A percentile compares a stretch with the other conserved stretches of the same genome.
Conservation (phyloP, 2,888 invertebrate species). For the Melinaea marsaeus region DNA sequence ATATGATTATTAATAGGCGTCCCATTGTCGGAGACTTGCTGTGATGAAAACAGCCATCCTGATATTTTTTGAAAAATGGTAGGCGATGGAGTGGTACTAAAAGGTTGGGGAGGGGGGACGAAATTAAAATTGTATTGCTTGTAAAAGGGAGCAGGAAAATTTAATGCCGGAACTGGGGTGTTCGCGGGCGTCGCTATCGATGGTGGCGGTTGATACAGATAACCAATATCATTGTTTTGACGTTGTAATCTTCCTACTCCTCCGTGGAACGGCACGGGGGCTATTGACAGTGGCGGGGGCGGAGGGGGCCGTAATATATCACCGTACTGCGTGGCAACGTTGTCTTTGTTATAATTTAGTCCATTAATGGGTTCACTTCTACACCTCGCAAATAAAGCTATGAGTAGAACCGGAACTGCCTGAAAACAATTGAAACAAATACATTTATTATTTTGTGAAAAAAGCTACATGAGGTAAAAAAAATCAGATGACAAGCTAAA, state of each 20-base stretch:
- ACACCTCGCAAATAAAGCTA: constrained; percentile 49
- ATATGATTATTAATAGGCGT: constrained; percentile 44
- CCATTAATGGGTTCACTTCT: constrained; percentile 51
- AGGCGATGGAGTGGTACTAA: constrained; percentile 64
- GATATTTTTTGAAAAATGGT: constrained; percentile 79
- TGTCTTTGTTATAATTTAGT: constrained; percentile 43
- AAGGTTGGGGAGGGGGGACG: constrained; percentile 66
- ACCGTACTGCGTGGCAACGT: constrained; percentile 56
- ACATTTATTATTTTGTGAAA: not conserved
- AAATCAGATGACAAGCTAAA: too few relatives aligned
- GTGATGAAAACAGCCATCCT: constrained; percentile 79
- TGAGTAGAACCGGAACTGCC: constrained; percentile 56
- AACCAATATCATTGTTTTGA: constrained; percentile 56
- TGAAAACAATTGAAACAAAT: constrained; percentile 44
- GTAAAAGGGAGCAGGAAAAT: constrained; percentile 69
- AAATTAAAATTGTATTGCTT: constrained; percentile 72
- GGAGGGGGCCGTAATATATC: constrained; percentile 68
- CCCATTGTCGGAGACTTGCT: constrained; percentile 50
- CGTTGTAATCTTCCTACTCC: constrained; percentile 53
- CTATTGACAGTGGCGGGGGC: constrained; percentile 54
- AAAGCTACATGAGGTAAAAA: too few relatives aligned
- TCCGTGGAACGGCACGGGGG: constrained; percentile 65
- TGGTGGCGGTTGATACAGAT: constrained; percentile 55
- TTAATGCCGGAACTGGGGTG: constrained; percentile 50
- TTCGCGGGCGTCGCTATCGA: constrained; percentile 41